Evolutionary conservation across 2,113 vertebrate species (phyloP), one percentile per base, ranked within the genome.

Genomic region (Numenius arquata): DNA sequence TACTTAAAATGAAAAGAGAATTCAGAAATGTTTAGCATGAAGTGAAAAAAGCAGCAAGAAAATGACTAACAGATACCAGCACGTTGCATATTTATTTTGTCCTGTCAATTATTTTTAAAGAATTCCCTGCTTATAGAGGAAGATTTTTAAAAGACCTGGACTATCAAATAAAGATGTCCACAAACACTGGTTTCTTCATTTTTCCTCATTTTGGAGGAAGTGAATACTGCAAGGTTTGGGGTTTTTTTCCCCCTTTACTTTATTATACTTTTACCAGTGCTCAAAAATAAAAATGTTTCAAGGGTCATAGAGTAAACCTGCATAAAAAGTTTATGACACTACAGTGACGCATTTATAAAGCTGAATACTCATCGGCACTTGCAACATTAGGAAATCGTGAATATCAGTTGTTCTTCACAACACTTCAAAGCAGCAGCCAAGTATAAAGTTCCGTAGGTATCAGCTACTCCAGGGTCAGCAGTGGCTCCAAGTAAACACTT

Each of bases 71-170:
- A 72, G 88, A 93, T 52, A 94, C 83, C 61, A 14, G 80, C 84
- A 81, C 55, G 15, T 34, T 23, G 72, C 81, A 62, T 97, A 97
- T 97, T 97, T 97, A 95, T 97, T 97, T 97, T 92, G 87, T 66
- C 82, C 93, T 97, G 89, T 91, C 96, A 96, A 97, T 98, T 96
- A 98, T 96, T 97, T 97, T 97, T 93, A 98, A 98, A 97, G 93
- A 97, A 97, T 95, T 92, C 93, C 91, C 77, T 97, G 66, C 68
- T 97, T 93, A 95, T 47, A 43, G 74, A 95, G n/a, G 66, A 94
- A 95, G 79, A 91, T 94, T 90, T 96, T 96, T 91, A 62, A 53
- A 86, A 83, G 25, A 61, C 63, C 68, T 43, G 20, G 11, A 47
- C 75, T 81, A 94, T 93, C 81, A 96, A 95, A 94, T 94, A 92